Evolutionary conservation across 1,140 invertebrate genomes (phyloP).

Genomic region (Leptinotarsa lineolata): DNA sequence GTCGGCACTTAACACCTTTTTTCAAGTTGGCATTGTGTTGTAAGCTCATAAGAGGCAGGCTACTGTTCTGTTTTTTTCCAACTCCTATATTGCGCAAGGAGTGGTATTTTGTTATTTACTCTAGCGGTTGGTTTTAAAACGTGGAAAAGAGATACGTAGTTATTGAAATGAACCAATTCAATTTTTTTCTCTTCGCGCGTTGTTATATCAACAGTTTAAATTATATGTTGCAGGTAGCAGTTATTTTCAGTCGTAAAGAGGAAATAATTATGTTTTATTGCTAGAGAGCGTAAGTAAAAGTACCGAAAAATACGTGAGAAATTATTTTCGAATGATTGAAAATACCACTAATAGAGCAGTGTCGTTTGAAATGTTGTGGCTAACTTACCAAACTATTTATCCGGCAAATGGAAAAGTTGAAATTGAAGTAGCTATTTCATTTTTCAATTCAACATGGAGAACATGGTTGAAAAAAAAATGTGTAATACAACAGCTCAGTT

Average conservation of each 20-base stretch:
- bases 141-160: slow-evolving; percentile 1
- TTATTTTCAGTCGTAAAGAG: slow-evolving; percentile 21
- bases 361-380: background rate
- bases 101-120: slow-evolving; percentile 24
- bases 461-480: too few relatives aligned
- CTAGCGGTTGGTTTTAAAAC: slow-evolving; percentile 21
- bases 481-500: too few relatives aligned
- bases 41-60: background rate
- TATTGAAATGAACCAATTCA: background rate
- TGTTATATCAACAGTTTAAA: slow-evolving; percentile 25
- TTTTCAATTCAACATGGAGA: too few relatives aligned
- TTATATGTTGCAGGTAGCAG: slow-evolving; percentile 16
- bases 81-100: background rate
- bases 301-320: slow-evolving; percentile 17
- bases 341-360: slow-evolving; percentile 4
- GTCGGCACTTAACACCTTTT: background rate
- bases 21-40: background rate
- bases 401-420: too few relatives aligned
- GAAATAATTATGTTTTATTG: slow-evolving; percentile 19
- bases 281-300: slow-evolving; percentile 20
- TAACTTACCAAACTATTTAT: background rate
- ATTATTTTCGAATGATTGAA: slow-evolving; percentile 22
- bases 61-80: background rate
- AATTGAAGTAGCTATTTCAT: too few relatives aligned
- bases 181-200: slow-evolving; percentile 17